Percentiles rank a stretch among this genome's conserved stretches.
Conservation (phyloP, 2,113 vertebrate genomes). For the Trochalopteron elliotii region DNA sequence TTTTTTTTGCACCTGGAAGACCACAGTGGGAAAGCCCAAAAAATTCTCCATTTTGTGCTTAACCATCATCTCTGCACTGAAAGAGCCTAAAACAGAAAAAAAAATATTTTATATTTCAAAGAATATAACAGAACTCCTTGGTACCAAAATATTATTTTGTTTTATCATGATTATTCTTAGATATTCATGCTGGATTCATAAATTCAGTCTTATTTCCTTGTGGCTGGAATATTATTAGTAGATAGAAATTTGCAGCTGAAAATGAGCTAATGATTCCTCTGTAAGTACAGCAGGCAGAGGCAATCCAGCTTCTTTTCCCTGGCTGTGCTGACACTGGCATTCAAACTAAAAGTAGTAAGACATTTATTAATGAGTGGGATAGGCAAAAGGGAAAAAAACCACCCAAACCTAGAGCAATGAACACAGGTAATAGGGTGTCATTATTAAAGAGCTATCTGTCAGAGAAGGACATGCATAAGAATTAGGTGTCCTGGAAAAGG, state of each 20-base stretch:
- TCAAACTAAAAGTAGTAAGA: not conserved
- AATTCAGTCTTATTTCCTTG: not conserved
- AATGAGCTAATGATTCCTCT: slow-evolving; percentile 6
- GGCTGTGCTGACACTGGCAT: not conserved
- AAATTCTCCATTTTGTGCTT: not conserved
- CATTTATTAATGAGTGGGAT: slow-evolving; percentile 1
- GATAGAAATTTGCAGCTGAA: not conserved
- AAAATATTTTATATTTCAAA: not conserved
- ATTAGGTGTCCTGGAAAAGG: slow-evolving; percentile 26
- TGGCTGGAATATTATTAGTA: not conserved
- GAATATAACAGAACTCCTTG: not conserved
- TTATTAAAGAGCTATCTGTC: slow-evolving; percentile 18
- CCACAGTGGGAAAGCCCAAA: not conserved
- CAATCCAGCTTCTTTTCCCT: not conserved
- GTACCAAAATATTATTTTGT: not conserved
- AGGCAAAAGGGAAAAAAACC: not conserved
- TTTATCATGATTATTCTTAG: not conserved
- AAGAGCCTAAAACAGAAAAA: not conserved
- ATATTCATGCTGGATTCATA: not conserved
- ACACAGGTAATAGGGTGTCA: not conserved
- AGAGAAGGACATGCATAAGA: not conserved
- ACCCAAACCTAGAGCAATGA: not conserved
- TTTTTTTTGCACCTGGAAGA: not conserved
- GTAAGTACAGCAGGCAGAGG: not conserved
- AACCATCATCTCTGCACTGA: not conserved